phyloP scores from a whole-genome alignment of 2,888 invertebrate genomes.

The Chironomus riparius region DNA sequence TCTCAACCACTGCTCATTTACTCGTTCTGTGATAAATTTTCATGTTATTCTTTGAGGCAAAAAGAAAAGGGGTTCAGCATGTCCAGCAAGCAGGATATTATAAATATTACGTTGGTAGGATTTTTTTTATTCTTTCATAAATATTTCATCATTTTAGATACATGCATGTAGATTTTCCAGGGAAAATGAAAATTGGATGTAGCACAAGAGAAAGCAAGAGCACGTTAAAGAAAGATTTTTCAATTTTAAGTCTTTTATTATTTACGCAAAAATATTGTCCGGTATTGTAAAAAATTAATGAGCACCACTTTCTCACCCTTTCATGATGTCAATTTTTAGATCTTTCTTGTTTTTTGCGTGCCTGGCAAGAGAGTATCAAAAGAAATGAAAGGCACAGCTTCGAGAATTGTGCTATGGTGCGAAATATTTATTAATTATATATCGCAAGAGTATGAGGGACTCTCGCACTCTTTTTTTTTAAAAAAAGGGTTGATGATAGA shows the following conservation, averaged over 20 bases:
- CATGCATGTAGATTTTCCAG: background rate
- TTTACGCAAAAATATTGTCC: background rate
- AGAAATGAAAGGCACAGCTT: background rate
- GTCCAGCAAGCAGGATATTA: no score
- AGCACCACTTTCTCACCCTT: background rate
- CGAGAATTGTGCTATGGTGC: conserved; percentile 5
- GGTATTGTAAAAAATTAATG: background rate
- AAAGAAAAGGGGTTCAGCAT: no score
- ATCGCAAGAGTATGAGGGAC: background rate
- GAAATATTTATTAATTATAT: conserved; percentile 26
- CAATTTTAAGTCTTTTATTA: background rate
- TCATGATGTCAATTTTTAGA: background rate
- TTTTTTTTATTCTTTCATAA: background rate
- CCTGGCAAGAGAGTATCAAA: background rate
- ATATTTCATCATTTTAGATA: background rate
- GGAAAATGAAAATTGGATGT: background rate
- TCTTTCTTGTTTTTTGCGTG: background rate
- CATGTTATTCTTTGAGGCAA: no score
- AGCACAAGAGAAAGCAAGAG: background rate
- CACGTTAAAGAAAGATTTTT: background rate
- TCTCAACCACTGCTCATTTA: no score
- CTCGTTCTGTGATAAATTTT: background rate
- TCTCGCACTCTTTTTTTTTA: background rate
- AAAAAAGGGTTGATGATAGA: conserved; percentile 10
- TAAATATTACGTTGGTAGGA: no score